phyloP scores from a whole-genome alignment of 2,797 vertebrate genomes.

The Thunnus albacares region DNA sequence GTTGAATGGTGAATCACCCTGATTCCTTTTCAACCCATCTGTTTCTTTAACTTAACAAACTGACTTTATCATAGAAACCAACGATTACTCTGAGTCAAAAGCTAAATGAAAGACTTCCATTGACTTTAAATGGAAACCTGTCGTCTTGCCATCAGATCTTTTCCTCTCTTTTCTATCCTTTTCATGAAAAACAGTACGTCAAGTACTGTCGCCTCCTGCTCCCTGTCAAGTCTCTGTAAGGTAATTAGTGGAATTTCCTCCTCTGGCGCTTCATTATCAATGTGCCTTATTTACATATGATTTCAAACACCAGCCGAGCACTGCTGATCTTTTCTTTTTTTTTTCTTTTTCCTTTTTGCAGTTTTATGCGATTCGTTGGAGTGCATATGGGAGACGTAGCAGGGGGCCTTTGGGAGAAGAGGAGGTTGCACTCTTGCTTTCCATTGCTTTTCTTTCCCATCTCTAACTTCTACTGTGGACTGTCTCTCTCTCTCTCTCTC shows the following conservation, averaged over 20 bases:
- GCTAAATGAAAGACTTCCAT: slow-evolving; percentile 72
- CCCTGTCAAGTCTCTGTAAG: slow-evolving; percentile 75
- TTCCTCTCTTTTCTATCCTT: slow-evolving; percentile 72
- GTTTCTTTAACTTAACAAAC: slow-evolving; percentile 60
- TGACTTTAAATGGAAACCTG: slow-evolving; percentile 78
- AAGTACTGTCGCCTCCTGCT: slow-evolving; percentile 79
- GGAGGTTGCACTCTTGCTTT: slow-evolving; percentile 68
- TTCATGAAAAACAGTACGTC: slow-evolving; percentile 60
- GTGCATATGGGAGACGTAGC: slow-evolving; percentile 69
- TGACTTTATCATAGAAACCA: slow-evolving; percentile 50
- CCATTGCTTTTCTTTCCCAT: slow-evolving; percentile 64
- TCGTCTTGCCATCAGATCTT: slow-evolving; percentile 79
- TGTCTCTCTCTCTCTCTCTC: slow-evolving; percentile 24
- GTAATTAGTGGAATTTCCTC: slow-evolving; percentile 85
- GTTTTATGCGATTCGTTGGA: slow-evolving; percentile 62
- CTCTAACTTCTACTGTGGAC: slow-evolving; percentile 58
- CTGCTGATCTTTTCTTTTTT: slow-evolving; percentile 52
- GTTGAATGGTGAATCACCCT: slow-evolving; percentile 69
- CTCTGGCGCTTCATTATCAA: slow-evolving; percentile 79
- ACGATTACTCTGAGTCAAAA: slow-evolving; percentile 53
- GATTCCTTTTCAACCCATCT: slow-evolving; percentile 72
- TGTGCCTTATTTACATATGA: slow-evolving; percentile 84
- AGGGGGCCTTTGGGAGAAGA: slow-evolving; percentile 73
- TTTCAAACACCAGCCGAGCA: slow-evolving; percentile 80
- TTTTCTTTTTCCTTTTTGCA: slow-evolving; percentile 25